A percentile compares a stretch with the other conserved stretches of the same genome.
Conservation (phyloP, 1,140 invertebrate genomes). For the Diuraphis noxia region DNA sequence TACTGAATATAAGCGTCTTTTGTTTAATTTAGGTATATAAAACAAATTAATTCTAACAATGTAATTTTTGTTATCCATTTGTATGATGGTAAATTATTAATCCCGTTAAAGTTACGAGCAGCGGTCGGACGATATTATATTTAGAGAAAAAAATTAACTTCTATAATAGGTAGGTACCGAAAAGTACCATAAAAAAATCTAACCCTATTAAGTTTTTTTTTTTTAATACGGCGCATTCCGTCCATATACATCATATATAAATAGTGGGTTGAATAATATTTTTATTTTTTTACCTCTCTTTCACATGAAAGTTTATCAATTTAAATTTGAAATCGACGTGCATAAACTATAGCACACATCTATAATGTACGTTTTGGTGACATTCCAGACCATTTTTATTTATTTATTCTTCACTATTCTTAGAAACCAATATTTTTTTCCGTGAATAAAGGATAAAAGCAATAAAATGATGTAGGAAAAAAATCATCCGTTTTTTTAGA, state of each 20-base stretch:
- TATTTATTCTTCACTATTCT: neutral
- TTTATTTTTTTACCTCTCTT: neutral
- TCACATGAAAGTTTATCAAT: neutral
- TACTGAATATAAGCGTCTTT: neutral
- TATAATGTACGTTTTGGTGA: neutral
- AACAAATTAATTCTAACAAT: neutral
- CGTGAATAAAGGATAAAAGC: neutral
- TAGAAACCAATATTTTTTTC: neutral
- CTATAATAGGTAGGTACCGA: neutral
- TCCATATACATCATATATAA: too few relatives aligned
- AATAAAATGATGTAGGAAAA: neutral
- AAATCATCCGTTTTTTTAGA: neutral
- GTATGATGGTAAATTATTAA: neutral
- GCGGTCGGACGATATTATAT: neutral
- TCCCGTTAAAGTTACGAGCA: neutral
- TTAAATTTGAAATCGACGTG: neutral
- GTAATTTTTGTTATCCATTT: neutral
- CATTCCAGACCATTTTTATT: neutral
- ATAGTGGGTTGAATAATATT: neutral
- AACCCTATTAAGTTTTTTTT: neutral
- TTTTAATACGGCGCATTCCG: neutral
- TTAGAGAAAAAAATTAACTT: neutral
- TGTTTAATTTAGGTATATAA: neutral
- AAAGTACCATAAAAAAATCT: neutral
- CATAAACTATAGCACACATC: neutral